phyloP scores from a whole-genome alignment of 2,113 vertebrate genomes.

The Brachyhypopomus gauderio region DNA sequence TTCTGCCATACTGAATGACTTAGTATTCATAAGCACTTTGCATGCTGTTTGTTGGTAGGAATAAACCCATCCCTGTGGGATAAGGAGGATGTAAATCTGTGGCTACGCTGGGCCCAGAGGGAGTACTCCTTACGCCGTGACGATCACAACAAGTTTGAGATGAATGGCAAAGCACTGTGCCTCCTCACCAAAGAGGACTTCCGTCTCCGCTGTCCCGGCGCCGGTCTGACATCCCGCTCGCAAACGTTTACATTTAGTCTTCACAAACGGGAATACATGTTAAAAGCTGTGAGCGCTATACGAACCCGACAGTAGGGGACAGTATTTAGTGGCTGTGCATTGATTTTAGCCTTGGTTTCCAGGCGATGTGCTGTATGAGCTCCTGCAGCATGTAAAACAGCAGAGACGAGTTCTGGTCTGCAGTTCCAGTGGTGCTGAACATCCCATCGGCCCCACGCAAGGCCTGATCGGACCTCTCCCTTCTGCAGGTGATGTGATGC shows the following conservation, averaged over 20 bases:
- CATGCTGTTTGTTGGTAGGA: conserved; percentile 66
- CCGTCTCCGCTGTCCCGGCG: conserved; percentile 83
- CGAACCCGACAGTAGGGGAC: too few relatives aligned
- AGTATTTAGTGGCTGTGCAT: too few relatives aligned
- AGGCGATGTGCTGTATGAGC: conserved; percentile 93
- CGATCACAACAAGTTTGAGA: conserved; percentile 77
- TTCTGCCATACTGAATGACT: background rate
- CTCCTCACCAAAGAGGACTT: conserved; percentile 95
- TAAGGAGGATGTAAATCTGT: conserved; percentile 86
- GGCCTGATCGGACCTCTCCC: background rate
- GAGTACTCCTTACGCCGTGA: conserved; percentile 81
- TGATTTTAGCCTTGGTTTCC: conserved; percentile 15
- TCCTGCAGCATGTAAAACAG: conserved; percentile 86
- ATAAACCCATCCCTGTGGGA: conserved; percentile 92
- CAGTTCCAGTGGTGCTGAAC: background rate
- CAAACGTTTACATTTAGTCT: background rate
- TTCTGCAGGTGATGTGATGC: background rate
- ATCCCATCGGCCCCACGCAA: conserved; percentile 16
- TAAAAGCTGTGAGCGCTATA: too few relatives aligned
- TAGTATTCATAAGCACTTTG: background rate
- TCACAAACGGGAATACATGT: too few relatives aligned
- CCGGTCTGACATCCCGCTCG: conserved; percentile 73
- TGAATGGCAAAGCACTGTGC: conserved; percentile 90
- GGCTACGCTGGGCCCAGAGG: conserved; percentile 89
- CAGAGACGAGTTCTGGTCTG: conserved; percentile 74